Evolutionary conservation across 1,140 invertebrate genomes (phyloP), one percentile per base, ranked within the genome.

Genomic region (Brachionus rubens): DNA sequence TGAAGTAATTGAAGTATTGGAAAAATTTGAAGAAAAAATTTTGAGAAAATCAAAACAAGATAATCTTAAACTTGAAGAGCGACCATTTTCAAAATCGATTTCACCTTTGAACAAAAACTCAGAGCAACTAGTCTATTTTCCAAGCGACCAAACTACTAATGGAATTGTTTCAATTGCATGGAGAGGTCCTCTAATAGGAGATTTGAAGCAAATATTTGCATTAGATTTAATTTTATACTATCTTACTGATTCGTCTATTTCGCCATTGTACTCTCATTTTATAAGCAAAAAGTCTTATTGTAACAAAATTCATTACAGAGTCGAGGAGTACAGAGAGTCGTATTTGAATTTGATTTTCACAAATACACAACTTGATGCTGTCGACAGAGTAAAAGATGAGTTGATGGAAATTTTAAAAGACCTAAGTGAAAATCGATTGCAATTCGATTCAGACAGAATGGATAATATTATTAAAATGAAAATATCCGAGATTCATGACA

Each of bases 221-320:
- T 2, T 87, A 89, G 76, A 86, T 87, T 16, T 94, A n/a, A 82
- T 94, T 4, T 82, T 92, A 65, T 90, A 91, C 76, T 96, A 95
- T 84, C 83, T 96, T 26, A 91, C 90, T 2, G 90, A 92, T 78
- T 92, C 91, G 12, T 88, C 92, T 14, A 89, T 91, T 21, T 90
- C 91, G 79, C 92, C 92, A 4, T 81, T 96, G 50, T 90, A 92
- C 80, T 88, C 90, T 79, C 89, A 90, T 77, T 92, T 95, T 85
- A 90, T 94, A 3, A 88, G 89, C 21, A 88, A 90, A 43, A 90
- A 94, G 80, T 91, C 92, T 0, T 89, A 88, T 79, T 91, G 91
- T 47, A 92, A 90, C 80, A 87, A 89, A 80, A 75, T 54, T 9
- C 40, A 54, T 47, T 59, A 56, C 28, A 46, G 33, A 30, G 50